Base-by-base conservation (phyloP, 2,113 vertebrate species). In the Dicrurus megarhynchus region DNA sequence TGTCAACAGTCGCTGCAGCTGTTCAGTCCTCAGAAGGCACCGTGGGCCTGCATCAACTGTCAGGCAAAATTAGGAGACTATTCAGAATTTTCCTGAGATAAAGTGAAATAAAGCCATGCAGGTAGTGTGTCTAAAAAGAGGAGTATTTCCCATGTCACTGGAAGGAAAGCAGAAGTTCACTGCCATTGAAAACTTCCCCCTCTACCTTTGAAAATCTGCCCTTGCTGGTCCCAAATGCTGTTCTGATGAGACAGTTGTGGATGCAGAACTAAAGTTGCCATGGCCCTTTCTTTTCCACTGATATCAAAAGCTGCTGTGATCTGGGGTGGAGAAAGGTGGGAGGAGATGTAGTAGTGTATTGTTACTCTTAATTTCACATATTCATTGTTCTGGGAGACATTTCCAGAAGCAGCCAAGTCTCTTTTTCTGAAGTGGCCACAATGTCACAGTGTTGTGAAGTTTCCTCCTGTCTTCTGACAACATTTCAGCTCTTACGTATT, bases 1-100 rank as follows among this genome's bases (percentile, higher is more conserved):
- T 98, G 97, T 52, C 96, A 97, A 97, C 97, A 98, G 97, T 83
- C 19, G 0, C 47, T 77, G 97, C 97, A 98, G 97, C 97, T 98
- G 97, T 46, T 89, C 67, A 69, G 21, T 67, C 59, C 53, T 93
- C 90, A 67, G 93, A 60, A 96, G 96, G 93, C 57, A 75, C 41
- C 4, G 4, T 73, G 90, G 90, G 91, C 76, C 95, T 81, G 46
- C 41, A 35, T 12, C 92, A 98, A 96, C 98, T 50, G 96, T 23
- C 94, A 69, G 76, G 73, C 0, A 0, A 63, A 82, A 61, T 35
- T 56, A 30, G 20, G 59, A 84, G 75, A 89, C 35, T 3, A 21
- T 70, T 71, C 77, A 92, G 65, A 61, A 57, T 81, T 57, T 74
- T 79, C 46, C 50, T 23, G n/a, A 67, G 68, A 16, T 20, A 33